These are phyloP conservation scores for Aphrophora alni DNA, from an alignment of 2,888 invertebrate species.

Conservation along the genomic window DNA sequence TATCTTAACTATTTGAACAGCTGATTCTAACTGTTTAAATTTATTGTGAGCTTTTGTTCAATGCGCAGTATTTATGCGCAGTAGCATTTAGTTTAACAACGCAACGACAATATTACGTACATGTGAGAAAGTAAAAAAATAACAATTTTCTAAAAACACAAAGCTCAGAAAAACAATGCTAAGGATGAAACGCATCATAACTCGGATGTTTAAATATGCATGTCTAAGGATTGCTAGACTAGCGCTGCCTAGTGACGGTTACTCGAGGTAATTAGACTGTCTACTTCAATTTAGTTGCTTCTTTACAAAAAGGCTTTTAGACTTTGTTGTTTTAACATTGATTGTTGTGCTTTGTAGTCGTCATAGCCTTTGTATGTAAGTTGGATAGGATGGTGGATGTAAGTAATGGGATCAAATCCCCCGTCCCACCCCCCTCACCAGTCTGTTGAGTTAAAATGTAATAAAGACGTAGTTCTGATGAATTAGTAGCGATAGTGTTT, in stretches of 20 bases:
- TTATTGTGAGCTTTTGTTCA: too few relatives aligned
- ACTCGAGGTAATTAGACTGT: slow-evolving; percentile 2
- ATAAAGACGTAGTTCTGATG: not conserved
- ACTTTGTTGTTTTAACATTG: slow-evolving; percentile 6
- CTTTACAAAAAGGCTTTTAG: slow-evolving; percentile 4
- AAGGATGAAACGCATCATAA: too few relatives aligned
- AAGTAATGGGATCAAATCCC: not conserved
- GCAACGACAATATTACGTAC: too few relatives aligned
- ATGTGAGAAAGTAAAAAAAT: too few relatives aligned
- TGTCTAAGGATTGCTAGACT: not conserved
- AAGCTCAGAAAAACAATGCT: too few relatives aligned
- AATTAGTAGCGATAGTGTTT: not conserved
- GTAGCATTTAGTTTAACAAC: too few relatives aligned
- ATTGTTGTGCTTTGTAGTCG: not conserved
- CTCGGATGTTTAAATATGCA: not conserved
- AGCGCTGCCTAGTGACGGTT: not conserved
- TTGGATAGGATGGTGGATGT: not conserved
- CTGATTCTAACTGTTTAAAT: too few relatives aligned
- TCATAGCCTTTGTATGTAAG: not conserved
- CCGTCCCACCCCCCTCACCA: not conserved
- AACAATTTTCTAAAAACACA: too few relatives aligned
- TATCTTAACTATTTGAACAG: too few relatives aligned
- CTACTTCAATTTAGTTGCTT: not conserved
- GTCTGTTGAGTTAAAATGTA: not conserved
- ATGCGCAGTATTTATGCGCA: too few relatives aligned